Conservation (phyloP, 2,797 vertebrate species). For the Lutjanus campechanus region DNA sequence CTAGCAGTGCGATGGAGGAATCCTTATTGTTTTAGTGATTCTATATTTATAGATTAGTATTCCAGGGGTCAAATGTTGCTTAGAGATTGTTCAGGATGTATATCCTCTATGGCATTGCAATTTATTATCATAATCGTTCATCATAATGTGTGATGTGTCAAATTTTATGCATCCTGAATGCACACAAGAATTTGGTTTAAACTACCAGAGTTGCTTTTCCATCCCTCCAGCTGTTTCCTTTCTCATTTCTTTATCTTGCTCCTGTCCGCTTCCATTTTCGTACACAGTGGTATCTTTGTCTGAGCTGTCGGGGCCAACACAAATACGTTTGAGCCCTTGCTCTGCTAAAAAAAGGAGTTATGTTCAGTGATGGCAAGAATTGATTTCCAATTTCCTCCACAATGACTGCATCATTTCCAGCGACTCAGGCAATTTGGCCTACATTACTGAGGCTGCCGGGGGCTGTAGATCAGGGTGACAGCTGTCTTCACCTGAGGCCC, state of each 20-base stretch:
- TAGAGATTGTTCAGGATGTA: constrained; percentile 43
- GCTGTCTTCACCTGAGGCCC: constrained; percentile 85
- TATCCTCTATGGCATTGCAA: constrained; percentile 42
- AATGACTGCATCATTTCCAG: constrained; percentile 93
- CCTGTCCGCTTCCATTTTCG: constrained; percentile 46
- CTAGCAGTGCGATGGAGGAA: constrained; percentile 38
- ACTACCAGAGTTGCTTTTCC: background rate
- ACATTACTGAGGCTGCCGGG: constrained; percentile 86
- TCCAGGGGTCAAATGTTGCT: constrained; percentile 53
- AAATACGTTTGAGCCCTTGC: constrained; percentile 75
- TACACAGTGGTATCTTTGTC: constrained; percentile 46
- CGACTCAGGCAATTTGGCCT: constrained; percentile 92
- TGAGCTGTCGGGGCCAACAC: constrained; percentile 54
- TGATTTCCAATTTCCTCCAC: constrained; percentile 97
- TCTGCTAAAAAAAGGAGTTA: constrained; percentile 87
- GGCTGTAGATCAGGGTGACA: constrained; percentile 92
- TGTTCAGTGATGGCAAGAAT: constrained; percentile 93
- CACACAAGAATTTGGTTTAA: background rate
- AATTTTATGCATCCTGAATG: background rate
- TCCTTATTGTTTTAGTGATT: constrained; percentile 60
- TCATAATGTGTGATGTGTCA: constrained; percentile 20
- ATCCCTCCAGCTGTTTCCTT: constrained; percentile 11
- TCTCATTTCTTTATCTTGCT: constrained; percentile 47
- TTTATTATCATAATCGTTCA: constrained; percentile 20
- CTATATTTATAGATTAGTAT: constrained; percentile 71